Base-by-base conservation (phyloP, 2,113 vertebrate species). In the Bathybates hornii region DNA sequence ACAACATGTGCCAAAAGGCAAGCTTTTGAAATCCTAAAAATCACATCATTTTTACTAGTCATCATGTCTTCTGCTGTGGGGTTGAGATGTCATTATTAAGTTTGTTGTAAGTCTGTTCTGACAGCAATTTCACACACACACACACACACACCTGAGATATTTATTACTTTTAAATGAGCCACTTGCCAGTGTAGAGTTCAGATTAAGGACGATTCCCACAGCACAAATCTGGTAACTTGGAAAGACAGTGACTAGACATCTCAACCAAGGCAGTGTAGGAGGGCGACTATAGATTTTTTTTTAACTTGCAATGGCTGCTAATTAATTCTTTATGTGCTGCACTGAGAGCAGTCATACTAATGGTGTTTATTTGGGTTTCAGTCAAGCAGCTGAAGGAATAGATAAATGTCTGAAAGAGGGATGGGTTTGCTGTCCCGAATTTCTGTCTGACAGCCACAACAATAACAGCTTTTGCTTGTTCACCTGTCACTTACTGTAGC, bases 381-480 rank as follows among this genome's bases (percentile, higher is more conserved):
- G 81, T 92, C 85, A 89, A 86, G 54, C 89, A 83, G 80, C 87
- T 90, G 82, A 78, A 86, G 85, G 86, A 84, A 88, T 48, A 84
- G 89, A 92, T 89, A 89, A 73, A 82, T 81, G 82, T 92, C 90
- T 83, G 57, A 80, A 68, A 59, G 71, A 85, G 83, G 27, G 81
- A 92, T 78, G 84, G 56, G 68, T 61, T 41, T 79, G 66, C 88
- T 54, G 81, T 86, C 63, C 89, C 61, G 48, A 86, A 86, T 89
- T 89, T 91, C 85, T 90, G 57, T 86, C 81, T 86, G 91, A 92
- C 90, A 92, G 90, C 81, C 82, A 61, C 89, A 92, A 91, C 87
- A 92, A 90, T 89, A 89, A 85, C 88, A 90, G 92, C 86, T 85
- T 93, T 85, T 87, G 85, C 90, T 90, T 87, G 93, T 94, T 94